A percentile compares a stretch with the other conserved stretches of the same genome.
Evolutionary conservation across 2,113 vertebrate genomes (phyloP).

Genomic region (Cottus gobio): DNA sequence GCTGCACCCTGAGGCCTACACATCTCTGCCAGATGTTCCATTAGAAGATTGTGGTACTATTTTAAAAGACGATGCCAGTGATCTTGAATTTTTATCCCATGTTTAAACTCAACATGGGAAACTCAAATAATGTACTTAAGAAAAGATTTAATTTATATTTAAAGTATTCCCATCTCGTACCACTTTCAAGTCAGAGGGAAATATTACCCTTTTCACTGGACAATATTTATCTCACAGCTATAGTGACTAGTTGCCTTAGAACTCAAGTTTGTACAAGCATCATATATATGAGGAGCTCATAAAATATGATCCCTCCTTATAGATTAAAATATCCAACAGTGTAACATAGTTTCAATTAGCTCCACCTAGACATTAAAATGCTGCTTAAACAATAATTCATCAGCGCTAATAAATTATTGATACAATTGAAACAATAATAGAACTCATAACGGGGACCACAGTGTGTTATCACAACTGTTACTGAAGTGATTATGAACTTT

Average conservation of each 20-base stretch:
- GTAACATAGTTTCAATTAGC: neutral
- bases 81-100: neutral
- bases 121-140: neutral
- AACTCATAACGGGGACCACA: neutral
- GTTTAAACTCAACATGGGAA: neutral
- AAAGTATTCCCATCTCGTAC: neutral
- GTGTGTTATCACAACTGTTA: neutral
- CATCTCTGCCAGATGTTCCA: constrained; percentile 81
- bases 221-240: neutral
- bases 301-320: neutral
- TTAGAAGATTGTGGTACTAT: constrained; percentile 89
- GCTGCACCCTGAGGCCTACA: constrained; percentile 75
- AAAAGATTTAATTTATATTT: neutral
- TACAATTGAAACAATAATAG: neutral
- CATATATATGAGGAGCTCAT: neutral
- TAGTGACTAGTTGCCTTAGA: neutral
- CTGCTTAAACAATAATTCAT: neutral
- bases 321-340: neutral
- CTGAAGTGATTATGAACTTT: too few relatives aligned
- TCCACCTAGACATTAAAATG: neutral
- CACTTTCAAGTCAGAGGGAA: neutral
- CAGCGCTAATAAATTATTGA: neutral
- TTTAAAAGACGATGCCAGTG: neutral
- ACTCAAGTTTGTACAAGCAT: neutral
- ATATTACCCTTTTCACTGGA: neutral